These are phyloP conservation scores for Sylvicola fuscatus DNA, from an alignment of 2,888 invertebrate species.

Conservation along the genomic window DNA sequence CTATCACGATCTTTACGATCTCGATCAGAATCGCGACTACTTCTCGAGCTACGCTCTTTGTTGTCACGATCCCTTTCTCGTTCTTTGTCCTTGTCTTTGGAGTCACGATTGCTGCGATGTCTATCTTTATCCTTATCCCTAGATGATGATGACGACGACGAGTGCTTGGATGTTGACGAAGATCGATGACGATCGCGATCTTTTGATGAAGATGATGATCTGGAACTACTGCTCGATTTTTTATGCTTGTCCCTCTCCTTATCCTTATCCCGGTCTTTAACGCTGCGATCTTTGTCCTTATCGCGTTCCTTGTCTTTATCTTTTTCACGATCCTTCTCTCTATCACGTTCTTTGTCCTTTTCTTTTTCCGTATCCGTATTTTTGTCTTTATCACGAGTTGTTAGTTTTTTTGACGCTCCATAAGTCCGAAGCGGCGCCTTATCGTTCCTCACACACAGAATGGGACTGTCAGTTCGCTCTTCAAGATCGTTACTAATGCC, in stretches of 20 bases:
- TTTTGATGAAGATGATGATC: no score
- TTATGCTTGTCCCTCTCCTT: conserved; percentile 6
- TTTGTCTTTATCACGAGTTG: conserved; percentile 19
- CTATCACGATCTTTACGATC: conserved; percentile 16
- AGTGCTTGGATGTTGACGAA: conserved; percentile 8
- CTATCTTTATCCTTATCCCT: conserved; percentile 29
- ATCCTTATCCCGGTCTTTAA: conserved; percentile 13
- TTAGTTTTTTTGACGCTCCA: conserved; percentile 5
- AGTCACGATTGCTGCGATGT: conserved; percentile 18
- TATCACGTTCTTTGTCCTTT: conserved; percentile 9
- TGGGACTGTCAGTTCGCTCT: no score
- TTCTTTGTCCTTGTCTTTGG: conserved; percentile 8
- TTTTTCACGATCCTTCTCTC: conserved; percentile 24
- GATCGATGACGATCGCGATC: conserved; percentile 8
- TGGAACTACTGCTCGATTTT: conserved; percentile 6
- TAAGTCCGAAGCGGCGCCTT: no score
- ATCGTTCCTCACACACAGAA: no score
- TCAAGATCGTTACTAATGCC: conserved; percentile 23
- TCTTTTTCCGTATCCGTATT: conserved; percentile 22
- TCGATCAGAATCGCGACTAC: conserved; percentile 4
- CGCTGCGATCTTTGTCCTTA: conserved; percentile 24
- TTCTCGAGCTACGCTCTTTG: conserved; percentile 6
- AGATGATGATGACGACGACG: conserved; percentile 12
- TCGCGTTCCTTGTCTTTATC: conserved; percentile 31
- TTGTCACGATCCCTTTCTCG: conserved; percentile 6